These are phyloP conservation scores for Enchytraeus crypticus DNA, from an alignment of 2,888 invertebrate species.

Conservation along the genomic window DNA sequence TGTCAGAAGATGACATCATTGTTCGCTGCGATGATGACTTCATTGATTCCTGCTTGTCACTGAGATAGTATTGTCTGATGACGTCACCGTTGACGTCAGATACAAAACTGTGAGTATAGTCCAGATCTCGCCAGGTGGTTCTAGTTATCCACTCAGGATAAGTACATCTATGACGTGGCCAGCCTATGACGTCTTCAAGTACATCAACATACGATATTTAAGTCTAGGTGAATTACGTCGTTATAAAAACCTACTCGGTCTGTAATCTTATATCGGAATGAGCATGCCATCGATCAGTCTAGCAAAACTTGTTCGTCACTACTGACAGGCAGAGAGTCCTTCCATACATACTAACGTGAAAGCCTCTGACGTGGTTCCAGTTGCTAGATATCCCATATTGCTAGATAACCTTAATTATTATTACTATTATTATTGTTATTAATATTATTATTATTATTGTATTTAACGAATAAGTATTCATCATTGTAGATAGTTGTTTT, in stretches of 20 bases:
- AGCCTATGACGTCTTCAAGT: constrained; percentile 8
- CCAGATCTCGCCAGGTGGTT: constrained; percentile 14
- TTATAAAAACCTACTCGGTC: too few species aligned
- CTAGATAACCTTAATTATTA: too few species aligned
- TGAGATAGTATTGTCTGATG: constrained; percentile 6
- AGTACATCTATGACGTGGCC: constrained; percentile 10
- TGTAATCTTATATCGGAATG: too few species aligned
- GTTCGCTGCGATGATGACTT: too few species aligned
- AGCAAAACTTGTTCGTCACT: too few species aligned
- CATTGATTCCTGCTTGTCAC: background rate
- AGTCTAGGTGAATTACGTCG: too few species aligned
- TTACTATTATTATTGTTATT: background rate
- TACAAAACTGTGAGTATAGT: constrained; percentile 5
- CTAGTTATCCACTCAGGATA: constrained; percentile 13
- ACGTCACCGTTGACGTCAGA: constrained; percentile 8
- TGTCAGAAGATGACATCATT: background rate
- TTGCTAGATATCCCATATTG: too few species aligned
- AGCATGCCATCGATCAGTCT: too few species aligned
- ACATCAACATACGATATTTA: background rate
- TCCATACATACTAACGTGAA: too few species aligned
- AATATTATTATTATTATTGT: background rate
- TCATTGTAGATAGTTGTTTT: background rate
- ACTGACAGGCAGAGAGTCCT: too few species aligned
- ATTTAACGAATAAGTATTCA: background rate
- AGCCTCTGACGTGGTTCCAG: too few species aligned